A percentile compares a stretch with the other conserved stretches of the same genome.
Evolutionary conservation across 2,113 vertebrate species (phyloP).

Genomic region (Corydoras sp.): DNA sequence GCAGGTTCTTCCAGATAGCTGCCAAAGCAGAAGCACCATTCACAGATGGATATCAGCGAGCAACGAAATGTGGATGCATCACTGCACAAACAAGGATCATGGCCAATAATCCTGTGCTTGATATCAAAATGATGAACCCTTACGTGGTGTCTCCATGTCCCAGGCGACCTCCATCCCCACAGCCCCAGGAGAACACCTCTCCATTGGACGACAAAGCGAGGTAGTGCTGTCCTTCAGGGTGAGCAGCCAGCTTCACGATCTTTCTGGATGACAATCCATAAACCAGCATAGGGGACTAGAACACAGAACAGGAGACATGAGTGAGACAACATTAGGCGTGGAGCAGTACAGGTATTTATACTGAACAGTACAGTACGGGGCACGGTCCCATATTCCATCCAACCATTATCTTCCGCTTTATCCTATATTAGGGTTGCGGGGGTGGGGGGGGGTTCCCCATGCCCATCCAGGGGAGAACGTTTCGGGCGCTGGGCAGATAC

Average conservation of each 20-base stretch:
- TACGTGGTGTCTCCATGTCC: constrained; percentile 97
- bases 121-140: constrained; percentile 32
- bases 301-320: constrained; percentile 11
- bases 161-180: constrained; percentile 90
- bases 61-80: background rate
- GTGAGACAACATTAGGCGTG: too few relatives aligned
- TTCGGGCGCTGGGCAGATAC: too few relatives aligned
- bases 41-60: too few relatives aligned
- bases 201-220: constrained; percentile 86
- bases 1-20: constrained; percentile 92
- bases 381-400: too few relatives aligned
- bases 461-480: too few relatives aligned
- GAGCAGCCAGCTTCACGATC: constrained; percentile 87
- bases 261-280: constrained; percentile 86
- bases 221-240: constrained; percentile 96
- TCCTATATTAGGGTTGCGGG: too few relatives aligned
- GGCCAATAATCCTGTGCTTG: too few relatives aligned
- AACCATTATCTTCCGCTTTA: too few relatives aligned
- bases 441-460: too few relatives aligned
- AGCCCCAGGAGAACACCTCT: constrained; percentile 97
- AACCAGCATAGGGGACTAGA: constrained; percentile 83
- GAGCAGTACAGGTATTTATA: too few relatives aligned
- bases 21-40: background rate
- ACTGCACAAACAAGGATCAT: too few relatives aligned
- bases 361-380: too few relatives aligned